Evolutionary conservation across 1,140 invertebrate species (phyloP), one percentile per base, ranked within the genome.

Genomic region (Alviniconcha marisindica): DNA sequence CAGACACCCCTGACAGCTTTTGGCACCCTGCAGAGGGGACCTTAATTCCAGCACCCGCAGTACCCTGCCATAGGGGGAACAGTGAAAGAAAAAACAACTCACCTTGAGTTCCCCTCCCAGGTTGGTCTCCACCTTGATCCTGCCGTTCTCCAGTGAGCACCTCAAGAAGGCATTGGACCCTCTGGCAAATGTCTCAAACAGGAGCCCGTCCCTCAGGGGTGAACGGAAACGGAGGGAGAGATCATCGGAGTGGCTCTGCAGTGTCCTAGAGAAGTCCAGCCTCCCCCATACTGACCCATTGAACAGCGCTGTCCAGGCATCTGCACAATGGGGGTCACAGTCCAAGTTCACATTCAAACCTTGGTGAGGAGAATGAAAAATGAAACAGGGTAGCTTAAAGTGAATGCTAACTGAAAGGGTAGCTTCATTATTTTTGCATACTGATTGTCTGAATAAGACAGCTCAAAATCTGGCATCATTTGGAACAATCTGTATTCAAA

Each of bases 181-280:
- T 10, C 82, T 82, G 21, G 86, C 83, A 28, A 86, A 79, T 0
- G 91, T 92, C 21, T 86, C 69, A 80, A 92, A 91, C 24, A 92
- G 87, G 7, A 91, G 71, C 10, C 88, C 90, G 71, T 91, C 82
- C 3, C 38, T 84, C 10, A 85, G 81, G 0, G 83, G 85, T 0
- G 91, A 90, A 54, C 87, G 87, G 86, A 92, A 92, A 24, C 90
- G 86, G 60, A 92, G 73, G 0, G 90, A 91, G 36, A 92, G 86
- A 81, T 92, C 88, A 74, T 92, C 88, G 1, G 85, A 86, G 66
- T 92, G 91, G 24, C 88, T 87, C 2, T 40, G 21, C 12, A 82
- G 44, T 15, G 86, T 80, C 14, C 82, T 76, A 1, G 60, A 15
- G 51, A 87, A 87, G 42, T 79, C 77, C 36, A 89, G 44, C 5